A percentile compares a stretch with the other conserved stretches of the same genome.
Evolutionary conservation across 2,888 invertebrate species (phyloP).

Genomic region (Drosophila buzzatii): DNA sequence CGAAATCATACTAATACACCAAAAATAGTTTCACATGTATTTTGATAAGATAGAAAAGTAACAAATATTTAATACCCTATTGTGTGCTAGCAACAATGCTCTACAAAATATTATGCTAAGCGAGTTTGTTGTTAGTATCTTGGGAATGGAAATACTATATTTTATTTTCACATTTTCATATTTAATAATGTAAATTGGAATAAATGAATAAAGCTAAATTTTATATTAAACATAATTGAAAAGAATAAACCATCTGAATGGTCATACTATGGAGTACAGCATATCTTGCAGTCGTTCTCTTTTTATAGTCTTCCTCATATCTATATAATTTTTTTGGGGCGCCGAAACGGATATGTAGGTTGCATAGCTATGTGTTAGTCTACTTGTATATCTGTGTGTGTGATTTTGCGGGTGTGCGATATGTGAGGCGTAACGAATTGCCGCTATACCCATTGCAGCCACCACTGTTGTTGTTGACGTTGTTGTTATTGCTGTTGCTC

Average conservation of each 20-base stretch:
- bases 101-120: too few relatives aligned
- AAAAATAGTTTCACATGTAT: conserved; percentile 56
- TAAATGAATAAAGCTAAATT: not conserved
- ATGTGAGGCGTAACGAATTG: conserved; percentile 67
- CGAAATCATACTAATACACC: conserved; percentile 65
- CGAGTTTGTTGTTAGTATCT: too few relatives aligned
- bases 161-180: too few relatives aligned
- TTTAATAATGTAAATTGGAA: too few relatives aligned
- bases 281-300: conserved; percentile 15
- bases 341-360: conserved; percentile 53
- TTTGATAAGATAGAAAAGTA: conserved; percentile 12
- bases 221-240: not conserved
- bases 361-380: conserved; percentile 33
- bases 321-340: conserved; percentile 4
- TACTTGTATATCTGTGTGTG: too few relatives aligned
- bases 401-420: conserved; percentile 51
- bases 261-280: conserved; percentile 1
- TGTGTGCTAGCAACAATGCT: not conserved
- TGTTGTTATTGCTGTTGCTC: conserved; percentile 29
- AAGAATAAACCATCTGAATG: not conserved
- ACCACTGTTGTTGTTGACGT: conserved; percentile 13
- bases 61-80: conserved; percentile 14
- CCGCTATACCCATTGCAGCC: conserved; percentile 35
- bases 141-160: too few relatives aligned
- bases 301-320: not conserved